phyloP scores from a whole-genome alignment of 1,140 invertebrate genomes.

The Meloidogyne floridensis region DNA sequence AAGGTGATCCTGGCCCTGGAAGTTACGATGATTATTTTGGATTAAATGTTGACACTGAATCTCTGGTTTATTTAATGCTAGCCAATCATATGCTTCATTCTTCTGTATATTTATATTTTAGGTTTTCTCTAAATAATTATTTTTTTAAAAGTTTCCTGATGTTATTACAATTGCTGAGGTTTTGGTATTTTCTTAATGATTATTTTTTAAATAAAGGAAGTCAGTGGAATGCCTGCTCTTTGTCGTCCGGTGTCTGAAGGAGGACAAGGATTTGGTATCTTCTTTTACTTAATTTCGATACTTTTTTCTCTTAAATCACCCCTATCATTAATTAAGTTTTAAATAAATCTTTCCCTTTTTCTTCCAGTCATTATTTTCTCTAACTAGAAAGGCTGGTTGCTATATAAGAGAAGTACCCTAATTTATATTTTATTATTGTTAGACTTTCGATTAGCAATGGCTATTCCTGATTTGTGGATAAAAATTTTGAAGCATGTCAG shows the following conservation, averaged over 20 bases:
- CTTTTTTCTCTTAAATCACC: no score
- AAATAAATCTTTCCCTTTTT: no score
- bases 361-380: no score
- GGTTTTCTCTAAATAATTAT: background rate
- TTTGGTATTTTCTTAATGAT: conserved; percentile 50
- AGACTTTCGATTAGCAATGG: conserved; percentile 87
- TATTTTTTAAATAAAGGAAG: conserved; percentile 74
- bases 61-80: conserved; percentile 88
- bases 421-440: conserved; percentile 68
- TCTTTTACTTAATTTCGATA: conserved; percentile 89
- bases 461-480: conserved; percentile 80
- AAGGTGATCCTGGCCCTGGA: conserved; percentile 69
- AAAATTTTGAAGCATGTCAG: conserved; percentile 74
- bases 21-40: conserved; percentile 78
- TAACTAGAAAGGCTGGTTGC: no score
- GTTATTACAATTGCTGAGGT: conserved; percentile 87
- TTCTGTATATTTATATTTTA: background rate
- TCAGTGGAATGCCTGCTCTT: conserved; percentile 95
- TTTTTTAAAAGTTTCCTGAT: conserved; percentile 74
- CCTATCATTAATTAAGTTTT: no score
- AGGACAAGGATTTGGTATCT: conserved; percentile 93
- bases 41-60: conserved; percentile 92
- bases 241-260: conserved; percentile 90
- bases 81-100: conserved; percentile 88
- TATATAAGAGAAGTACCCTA: background rate